Conservation (phyloP, 2,113 vertebrate genomes). For the Paradoxurus hermaphroditus region DNA sequence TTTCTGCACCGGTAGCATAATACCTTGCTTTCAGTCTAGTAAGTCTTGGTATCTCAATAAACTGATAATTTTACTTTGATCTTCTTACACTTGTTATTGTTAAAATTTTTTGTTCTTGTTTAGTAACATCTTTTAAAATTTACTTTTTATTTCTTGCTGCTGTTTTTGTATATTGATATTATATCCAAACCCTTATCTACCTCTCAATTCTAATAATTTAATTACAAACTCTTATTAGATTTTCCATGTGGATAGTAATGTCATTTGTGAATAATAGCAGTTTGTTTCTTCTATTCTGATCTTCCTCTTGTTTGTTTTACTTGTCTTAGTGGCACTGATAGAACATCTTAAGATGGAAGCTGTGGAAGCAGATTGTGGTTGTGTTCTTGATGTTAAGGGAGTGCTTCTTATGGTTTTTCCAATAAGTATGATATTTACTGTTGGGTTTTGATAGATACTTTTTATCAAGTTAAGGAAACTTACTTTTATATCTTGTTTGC, state of each 20-base stretch:
- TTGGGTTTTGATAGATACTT: neutral
- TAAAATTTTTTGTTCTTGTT: neutral
- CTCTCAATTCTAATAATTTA: slow-evolving; percentile 27
- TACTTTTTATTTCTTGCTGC: slow-evolving; percentile 3
- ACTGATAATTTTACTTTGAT: neutral
- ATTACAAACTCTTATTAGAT: neutral
- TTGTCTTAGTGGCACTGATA: neutral
- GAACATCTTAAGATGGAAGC: neutral
- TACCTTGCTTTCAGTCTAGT: neutral
- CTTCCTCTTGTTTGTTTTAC: neutral
- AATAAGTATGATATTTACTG: neutral
- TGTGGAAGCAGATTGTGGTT: neutral
- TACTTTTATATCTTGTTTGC: neutral
- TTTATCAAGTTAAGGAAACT: neutral
- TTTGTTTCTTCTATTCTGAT: neutral
- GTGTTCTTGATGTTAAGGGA: neutral
- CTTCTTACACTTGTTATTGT: neutral
- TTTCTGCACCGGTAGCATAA: neutral
- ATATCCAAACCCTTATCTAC: neutral
- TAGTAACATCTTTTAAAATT: neutral
- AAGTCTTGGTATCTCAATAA: neutral
- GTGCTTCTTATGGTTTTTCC: slow-evolving; percentile 1
- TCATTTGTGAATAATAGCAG: neutral
- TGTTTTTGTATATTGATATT: neutral
- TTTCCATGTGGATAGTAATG: neutral